Evolutionary conservation across 2,888 invertebrate species (phyloP).

Genomic region (Aleiodes testaceus): DNA sequence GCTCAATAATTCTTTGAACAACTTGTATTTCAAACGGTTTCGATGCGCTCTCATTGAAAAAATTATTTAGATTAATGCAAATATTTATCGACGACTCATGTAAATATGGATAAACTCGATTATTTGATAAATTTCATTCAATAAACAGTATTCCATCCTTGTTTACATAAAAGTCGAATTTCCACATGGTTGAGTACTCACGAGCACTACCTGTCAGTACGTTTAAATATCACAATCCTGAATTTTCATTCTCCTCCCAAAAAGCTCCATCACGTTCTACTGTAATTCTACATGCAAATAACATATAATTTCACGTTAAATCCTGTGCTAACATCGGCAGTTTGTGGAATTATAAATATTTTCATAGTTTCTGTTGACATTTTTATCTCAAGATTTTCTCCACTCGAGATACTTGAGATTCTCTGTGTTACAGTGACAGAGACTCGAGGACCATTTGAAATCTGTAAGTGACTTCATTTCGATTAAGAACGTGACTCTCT

Average conservation of each 20-base stretch:
- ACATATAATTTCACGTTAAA: not conserved
- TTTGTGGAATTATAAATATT: not conserved
- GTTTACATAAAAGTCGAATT: slow-evolving; percentile 55
- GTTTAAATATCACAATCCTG: slow-evolving; percentile 26
- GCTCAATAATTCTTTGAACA: not conserved
- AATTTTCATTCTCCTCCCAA: not conserved
- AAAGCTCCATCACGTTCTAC: too few species aligned
- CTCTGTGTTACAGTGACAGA: slow-evolving; percentile 1
- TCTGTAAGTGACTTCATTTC: slow-evolving; percentile 47
- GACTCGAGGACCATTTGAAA: slow-evolving; percentile 43
- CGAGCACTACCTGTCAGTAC: slow-evolving; percentile 33
- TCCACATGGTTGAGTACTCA: slow-evolving; percentile 54
- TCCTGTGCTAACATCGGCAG: not conserved
- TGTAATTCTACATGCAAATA: too few species aligned
- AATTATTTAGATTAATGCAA: too few species aligned
- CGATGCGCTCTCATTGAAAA: too few species aligned
- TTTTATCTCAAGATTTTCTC: slow-evolving; percentile 17
- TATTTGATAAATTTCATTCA: slow-evolving; percentile 35
- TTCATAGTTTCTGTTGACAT: slow-evolving; percentile 13
- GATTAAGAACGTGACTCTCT: slow-evolving; percentile 38
- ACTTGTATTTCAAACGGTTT: too few species aligned
- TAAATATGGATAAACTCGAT: slow-evolving; percentile 25
- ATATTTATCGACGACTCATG: slow-evolving; percentile 15
- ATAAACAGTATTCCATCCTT: slow-evolving; percentile 4
- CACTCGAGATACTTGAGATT: not conserved